phyloP scores from a whole-genome alignment of 2,888 invertebrate genomes.

The Muschampia plurimacula region DNA sequence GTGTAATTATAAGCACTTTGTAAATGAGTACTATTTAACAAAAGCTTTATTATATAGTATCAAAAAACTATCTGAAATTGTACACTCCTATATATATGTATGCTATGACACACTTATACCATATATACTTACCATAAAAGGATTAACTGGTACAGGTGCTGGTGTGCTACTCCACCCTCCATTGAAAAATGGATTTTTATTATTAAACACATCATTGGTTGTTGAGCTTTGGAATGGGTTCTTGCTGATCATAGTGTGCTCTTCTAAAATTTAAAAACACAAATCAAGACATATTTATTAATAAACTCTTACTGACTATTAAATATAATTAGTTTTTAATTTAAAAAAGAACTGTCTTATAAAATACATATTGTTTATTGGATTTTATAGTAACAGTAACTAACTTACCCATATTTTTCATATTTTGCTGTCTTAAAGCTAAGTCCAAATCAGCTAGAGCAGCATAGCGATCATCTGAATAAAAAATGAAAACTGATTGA shows the following conservation, averaged over 20 bases:
- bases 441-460: conserved; percentile 97
- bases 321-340: too few relatives aligned
- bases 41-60: too few relatives aligned
- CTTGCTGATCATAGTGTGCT: conserved; percentile 67
- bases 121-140: conserved; percentile 72
- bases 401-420: conserved; percentile 75
- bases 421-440: conserved; percentile 87
- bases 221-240: conserved; percentile 81
- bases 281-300: conserved; percentile 24
- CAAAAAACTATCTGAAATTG: too few relatives aligned
- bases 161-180: conserved; percentile 72
- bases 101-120: background rate
- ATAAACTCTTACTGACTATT: background rate
- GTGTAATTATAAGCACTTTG: too few relatives aligned
- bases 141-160: conserved; percentile 69
- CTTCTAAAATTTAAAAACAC: conserved; percentile 62
- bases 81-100: too few relatives aligned
- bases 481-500: background rate
- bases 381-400: too few relatives aligned
- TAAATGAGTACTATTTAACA: too few relatives aligned
- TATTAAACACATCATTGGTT: conserved; percentile 74
- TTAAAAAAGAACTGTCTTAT: too few relatives aligned
- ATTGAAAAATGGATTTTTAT: conserved; percentile 79
- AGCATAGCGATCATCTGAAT: conserved; percentile 95
- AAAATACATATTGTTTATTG: too few relatives aligned